Evolutionary conservation across 2,797 vertebrate species (phyloP).

Genomic region (Schizopygopsis pylzovi): DNA sequence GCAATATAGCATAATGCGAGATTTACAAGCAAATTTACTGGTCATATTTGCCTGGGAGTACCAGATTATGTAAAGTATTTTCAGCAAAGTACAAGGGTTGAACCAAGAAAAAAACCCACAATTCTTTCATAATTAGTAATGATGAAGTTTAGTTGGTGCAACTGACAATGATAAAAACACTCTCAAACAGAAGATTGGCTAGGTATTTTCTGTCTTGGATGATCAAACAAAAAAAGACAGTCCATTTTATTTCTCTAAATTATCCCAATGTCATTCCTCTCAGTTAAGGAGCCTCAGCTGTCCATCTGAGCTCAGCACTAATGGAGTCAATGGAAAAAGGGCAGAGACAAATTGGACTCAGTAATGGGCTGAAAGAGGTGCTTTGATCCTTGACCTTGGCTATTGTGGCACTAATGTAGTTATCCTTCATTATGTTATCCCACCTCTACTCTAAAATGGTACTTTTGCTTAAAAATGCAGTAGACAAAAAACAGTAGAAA

Average conservation of each 20-base stretch:
- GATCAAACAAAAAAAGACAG: background rate
- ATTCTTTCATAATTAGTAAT: background rate
- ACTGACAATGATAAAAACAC: background rate
- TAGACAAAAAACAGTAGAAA: background rate
- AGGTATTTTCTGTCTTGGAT: background rate
- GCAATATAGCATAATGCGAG: no score
- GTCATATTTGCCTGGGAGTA: no score
- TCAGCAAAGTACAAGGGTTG: no score
- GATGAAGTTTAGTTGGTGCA: background rate
- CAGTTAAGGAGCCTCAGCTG: background rate
- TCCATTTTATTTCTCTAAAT: slow-evolving; percentile 1
- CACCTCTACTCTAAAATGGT: background rate
- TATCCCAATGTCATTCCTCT: background rate
- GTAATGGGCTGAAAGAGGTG: slow-evolving; percentile 15
- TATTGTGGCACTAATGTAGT: slow-evolving; percentile 30
- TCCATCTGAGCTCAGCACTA: slow-evolving; percentile 10
- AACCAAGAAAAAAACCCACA: no score
- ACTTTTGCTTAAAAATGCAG: slow-evolving; percentile 1
- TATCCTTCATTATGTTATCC: slow-evolving; percentile 14
- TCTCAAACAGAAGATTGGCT: background rate
- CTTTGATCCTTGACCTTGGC: slow-evolving; percentile 20
- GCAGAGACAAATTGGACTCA: slow-evolving; percentile 14
- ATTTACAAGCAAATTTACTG: no score
- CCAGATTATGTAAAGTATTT: no score
- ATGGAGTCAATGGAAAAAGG: slow-evolving; percentile 19